Conservation (phyloP, 2,888 invertebrate genomes). For the Sinotaia quadrata region DNA sequence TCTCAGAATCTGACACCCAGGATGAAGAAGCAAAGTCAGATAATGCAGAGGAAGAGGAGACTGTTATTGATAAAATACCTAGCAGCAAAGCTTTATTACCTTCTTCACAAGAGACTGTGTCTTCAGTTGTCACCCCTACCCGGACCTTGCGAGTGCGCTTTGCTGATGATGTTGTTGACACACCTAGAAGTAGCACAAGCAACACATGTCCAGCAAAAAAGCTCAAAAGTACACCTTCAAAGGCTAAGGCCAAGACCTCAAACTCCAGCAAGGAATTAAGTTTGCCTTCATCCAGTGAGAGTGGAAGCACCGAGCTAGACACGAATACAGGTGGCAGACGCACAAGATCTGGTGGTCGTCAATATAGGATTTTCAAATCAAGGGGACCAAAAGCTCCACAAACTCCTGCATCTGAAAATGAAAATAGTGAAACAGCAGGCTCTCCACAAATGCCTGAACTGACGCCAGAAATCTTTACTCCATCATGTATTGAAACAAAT, state of each 20-base stretch:
- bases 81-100: background rate
- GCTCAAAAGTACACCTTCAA: too few species aligned
- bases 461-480: background rate
- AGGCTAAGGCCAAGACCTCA: too few species aligned
- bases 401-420: background rate
- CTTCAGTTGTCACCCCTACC: constrained; percentile 13
- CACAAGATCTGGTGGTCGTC: constrained; percentile 21
- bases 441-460: constrained; percentile 19
- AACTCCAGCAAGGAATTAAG: too few species aligned
- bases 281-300: background rate
- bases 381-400: constrained; percentile 16
- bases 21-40: constrained; percentile 18
- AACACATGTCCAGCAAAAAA: background rate
- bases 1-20: constrained; percentile 16
- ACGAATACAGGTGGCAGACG: background rate
- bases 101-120: constrained; percentile 1
- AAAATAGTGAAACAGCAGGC: background rate
- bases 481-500: background rate
- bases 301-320: background rate
- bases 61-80: constrained; percentile 5
- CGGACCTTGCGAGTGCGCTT: constrained; percentile 16
- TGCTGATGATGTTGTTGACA: constrained; percentile 13
- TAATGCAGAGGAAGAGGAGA: constrained; percentile 2
- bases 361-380: constrained; percentile 44
- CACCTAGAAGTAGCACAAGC: constrained; percentile 1